A percentile compares a stretch with the other conserved stretches of the same genome.
These are phyloP conservation scores for Porites evermanni DNA, from an alignment of 92 coral and sea anemone genomes.

Conservation along the genomic window DNA sequence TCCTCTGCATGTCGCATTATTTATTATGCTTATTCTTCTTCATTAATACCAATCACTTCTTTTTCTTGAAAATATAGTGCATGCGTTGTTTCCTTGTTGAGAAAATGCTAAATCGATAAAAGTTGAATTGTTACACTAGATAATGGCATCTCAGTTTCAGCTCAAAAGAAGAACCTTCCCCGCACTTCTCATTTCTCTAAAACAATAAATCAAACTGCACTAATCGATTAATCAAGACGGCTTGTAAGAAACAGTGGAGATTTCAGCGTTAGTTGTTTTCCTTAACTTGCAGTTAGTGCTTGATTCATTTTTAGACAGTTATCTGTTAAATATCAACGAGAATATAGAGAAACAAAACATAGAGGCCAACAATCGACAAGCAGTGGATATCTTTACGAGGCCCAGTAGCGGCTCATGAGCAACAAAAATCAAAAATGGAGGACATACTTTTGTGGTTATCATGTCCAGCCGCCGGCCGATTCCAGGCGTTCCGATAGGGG, in stretches of 20 bases:
- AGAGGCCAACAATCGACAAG: conserved; percentile 48
- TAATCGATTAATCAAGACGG: too few species aligned
- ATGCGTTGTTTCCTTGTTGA: not conserved
- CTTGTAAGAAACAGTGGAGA: not conserved
- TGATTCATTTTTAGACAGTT: conserved; percentile 69
- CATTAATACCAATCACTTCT: not conserved
- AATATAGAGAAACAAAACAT: conserved; percentile 70
- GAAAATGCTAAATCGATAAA: not conserved
- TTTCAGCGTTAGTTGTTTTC: conserved; percentile 2
- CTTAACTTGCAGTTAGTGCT: conserved; percentile 61
- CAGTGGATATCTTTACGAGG: conserved; percentile 66
- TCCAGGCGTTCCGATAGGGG: not conserved
- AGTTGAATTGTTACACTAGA: too few species aligned
- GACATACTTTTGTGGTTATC: too few species aligned
- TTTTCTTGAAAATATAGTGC: not conserved
- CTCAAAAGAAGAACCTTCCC: too few species aligned
- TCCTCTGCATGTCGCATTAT: conserved; percentile 45
- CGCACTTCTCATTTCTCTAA: too few species aligned
- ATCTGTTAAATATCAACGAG: conserved; percentile 63
- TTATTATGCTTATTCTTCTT: not conserved
- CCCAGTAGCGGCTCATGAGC: conserved; percentile 26
- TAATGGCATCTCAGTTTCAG: too few species aligned
- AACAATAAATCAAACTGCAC: too few species aligned
- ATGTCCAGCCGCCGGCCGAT: not conserved
- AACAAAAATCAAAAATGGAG: not conserved